Conservation (phyloP, 2,113 vertebrate species). For the Ivindomyrus marchei region DNA sequence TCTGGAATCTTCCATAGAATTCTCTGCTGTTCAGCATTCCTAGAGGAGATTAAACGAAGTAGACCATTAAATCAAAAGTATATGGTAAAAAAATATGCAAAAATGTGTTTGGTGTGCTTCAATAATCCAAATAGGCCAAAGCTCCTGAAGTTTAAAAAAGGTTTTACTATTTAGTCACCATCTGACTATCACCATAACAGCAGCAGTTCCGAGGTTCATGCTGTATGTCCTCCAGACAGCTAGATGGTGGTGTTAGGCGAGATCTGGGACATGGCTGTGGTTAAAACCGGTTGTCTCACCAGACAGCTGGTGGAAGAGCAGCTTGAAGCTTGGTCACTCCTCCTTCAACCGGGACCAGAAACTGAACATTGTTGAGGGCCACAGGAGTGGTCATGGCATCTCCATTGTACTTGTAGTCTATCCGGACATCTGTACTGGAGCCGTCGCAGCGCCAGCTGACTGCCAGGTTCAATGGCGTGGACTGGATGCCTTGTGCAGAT, state of each 20-base stretch:
- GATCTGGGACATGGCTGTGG: not conserved
- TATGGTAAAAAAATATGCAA: not conserved
- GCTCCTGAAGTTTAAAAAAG: not conserved
- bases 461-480: slow-evolving; percentile 91
- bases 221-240: not conserved
- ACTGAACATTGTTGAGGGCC: slow-evolving; percentile 88
- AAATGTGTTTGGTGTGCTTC: not conserved
- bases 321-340: slow-evolving; percentile 82
- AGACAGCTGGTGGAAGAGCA: slow-evolving; percentile 86
- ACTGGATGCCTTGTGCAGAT: slow-evolving; percentile 86
- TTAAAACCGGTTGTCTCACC: slow-evolving; percentile 57
- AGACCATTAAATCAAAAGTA: not conserved
- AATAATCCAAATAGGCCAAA: not conserved
- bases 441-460: slow-evolving; percentile 88
- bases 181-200: not conserved
- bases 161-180: not conserved
- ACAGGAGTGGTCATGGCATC: slow-evolving; percentile 81
- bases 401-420: slow-evolving; percentile 93
- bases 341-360: slow-evolving; percentile 83
- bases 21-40: slow-evolving; percentile 77
- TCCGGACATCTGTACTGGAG: slow-evolving; percentile 83
- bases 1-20: slow-evolving; percentile 84
- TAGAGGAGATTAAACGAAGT: slow-evolving; percentile 40
- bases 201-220: not conserved
- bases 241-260: not conserved